phyloP scores from a whole-genome alignment of 2,888 invertebrate species.

The Labia minor region DNA sequence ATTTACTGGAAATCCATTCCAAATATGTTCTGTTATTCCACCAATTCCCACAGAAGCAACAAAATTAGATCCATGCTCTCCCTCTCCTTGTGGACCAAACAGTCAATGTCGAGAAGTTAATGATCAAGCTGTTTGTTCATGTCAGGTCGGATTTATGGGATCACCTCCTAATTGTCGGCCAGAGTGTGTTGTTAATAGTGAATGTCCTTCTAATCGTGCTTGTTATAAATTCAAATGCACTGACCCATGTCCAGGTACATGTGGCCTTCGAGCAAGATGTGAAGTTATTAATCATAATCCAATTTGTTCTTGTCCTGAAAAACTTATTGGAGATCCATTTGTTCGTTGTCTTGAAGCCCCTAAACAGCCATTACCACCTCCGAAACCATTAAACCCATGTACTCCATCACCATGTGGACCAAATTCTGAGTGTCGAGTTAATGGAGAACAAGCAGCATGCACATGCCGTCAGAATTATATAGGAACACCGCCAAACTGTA shows the following conservation, averaged over 20 bases:
- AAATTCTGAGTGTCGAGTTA: constrained; percentile 32
- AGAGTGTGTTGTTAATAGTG: constrained; percentile 34
- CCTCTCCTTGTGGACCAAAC: constrained; percentile 57
- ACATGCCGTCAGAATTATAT: constrained; percentile 45
- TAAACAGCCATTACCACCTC: constrained; percentile 27
- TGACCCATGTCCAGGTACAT: constrained; percentile 33
- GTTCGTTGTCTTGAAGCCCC: constrained; percentile 35
- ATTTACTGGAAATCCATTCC: constrained; percentile 66
- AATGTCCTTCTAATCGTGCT: constrained; percentile 32
- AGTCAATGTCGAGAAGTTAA: constrained; percentile 51
- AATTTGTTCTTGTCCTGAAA: constrained; percentile 33
- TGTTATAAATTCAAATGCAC: constrained; percentile 34
- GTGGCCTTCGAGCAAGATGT: constrained; percentile 33
- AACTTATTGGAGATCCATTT: constrained; percentile 32
- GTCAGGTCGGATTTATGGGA: constrained; percentile 50
- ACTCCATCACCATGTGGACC: constrained; percentile 49
- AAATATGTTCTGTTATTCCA: constrained; percentile 40
- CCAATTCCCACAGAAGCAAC: constrained; percentile 28
- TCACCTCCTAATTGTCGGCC: constrained; percentile 40
- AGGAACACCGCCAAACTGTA: constrained; percentile 58
- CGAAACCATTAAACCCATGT: constrained; percentile 51
- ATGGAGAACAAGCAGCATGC: constrained; percentile 46
- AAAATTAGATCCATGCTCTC: constrained; percentile 49
- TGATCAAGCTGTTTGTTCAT: constrained; percentile 53
- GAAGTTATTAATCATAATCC: constrained; percentile 33